Percentiles rank a stretch among this genome's conserved stretches.
These are phyloP conservation scores for Lycophotia porphyrea DNA, from an alignment of 2,888 invertebrate species.

Conservation along the genomic window DNA sequence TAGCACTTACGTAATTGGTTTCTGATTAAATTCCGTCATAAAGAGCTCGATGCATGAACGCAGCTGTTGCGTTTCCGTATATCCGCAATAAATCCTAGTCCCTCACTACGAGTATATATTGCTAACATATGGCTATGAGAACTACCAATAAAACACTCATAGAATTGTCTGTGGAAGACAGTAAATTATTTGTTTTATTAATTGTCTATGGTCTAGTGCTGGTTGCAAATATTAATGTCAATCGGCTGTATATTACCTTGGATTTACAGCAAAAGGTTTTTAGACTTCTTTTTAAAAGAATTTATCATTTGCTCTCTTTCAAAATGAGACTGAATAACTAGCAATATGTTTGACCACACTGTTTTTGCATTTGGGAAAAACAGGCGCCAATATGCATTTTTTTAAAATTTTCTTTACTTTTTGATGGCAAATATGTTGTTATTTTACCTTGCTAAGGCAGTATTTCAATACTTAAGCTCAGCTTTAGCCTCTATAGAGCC, in stretches of 20 bases:
- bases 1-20: conserved; percentile 67
- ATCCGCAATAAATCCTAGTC: conserved; percentile 48
- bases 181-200: conserved; percentile 9
- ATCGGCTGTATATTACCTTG: background rate
- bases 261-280: background rate
- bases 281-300: background rate
- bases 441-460: background rate
- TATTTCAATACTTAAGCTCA: background rate
- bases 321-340: background rate
- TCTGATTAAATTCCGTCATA: conserved; percentile 73
- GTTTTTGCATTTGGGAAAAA: background rate
- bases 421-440: background rate
- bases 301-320: background rate
- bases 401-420: background rate
- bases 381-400: background rate
- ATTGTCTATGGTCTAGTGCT: background rate
- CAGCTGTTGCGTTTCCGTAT: conserved; percentile 72
- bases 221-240: background rate
- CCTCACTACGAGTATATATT: conserved; percentile 14
- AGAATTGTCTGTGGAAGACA: background rate
- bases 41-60: conserved; percentile 69
- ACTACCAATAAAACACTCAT: conserved; percentile 32
- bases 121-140: conserved; percentile 20
- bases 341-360: background rate
- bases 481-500: background rate